Percentiles rank a stretch among this genome's conserved stretches.
phyloP scores from a whole-genome alignment of 2,113 vertebrate genomes.

The Sinocyclocheilus rhinocerous region DNA sequence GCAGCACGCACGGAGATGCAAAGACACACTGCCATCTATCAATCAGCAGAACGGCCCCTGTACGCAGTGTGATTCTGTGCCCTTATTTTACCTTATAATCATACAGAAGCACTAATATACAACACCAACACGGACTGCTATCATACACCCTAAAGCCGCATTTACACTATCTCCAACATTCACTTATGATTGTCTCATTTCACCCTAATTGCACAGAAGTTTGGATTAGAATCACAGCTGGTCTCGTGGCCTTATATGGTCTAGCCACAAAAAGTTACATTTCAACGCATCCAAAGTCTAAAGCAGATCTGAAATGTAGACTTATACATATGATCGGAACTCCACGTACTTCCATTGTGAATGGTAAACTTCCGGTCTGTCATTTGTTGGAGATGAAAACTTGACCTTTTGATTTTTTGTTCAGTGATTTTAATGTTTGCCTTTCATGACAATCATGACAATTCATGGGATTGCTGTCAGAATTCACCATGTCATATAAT shows the following conservation, averaged over 20 bases:
- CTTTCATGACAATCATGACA: neutral
- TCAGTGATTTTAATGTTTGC: neutral
- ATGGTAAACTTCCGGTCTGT: neutral
- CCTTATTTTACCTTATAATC: neutral
- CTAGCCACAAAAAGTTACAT: neutral
- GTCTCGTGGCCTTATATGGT: neutral
- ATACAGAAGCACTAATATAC: neutral
- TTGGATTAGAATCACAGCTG: neutral
- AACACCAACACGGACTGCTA: neutral
- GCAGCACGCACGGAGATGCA: neutral
- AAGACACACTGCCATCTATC: constrained; percentile 23
- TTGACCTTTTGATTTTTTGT: neutral
- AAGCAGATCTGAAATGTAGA: neutral
- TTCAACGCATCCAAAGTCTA: neutral
- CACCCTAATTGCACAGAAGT: neutral
- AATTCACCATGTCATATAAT: neutral
- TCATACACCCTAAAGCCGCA: neutral
- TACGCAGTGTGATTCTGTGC: neutral
- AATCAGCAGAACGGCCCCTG: constrained; percentile 1
- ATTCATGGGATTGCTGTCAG: neutral
- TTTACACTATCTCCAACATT: neutral
- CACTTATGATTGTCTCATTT: neutral
- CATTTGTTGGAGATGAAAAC: neutral
- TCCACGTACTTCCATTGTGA: neutral
- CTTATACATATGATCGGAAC: neutral